Conservation (phyloP, 1,140 invertebrate genomes). For the Melanaphis sacchari region DNA sequence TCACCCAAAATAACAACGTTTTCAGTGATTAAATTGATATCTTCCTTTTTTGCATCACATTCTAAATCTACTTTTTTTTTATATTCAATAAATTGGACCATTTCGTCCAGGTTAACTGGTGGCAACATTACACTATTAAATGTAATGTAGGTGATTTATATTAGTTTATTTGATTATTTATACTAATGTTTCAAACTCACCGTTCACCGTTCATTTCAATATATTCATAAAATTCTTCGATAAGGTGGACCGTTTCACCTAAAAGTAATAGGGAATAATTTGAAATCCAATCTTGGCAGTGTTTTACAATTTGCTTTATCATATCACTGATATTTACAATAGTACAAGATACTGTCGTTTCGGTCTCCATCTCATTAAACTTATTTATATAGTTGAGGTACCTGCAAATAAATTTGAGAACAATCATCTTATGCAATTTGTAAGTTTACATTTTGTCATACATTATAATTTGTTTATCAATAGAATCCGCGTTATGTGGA, state of each 20-base stretch:
- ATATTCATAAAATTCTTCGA: conserved; percentile 22
- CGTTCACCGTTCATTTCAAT: neutral
- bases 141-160: neutral
- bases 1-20: neutral
- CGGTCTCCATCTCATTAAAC: neutral
- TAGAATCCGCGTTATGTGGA: neutral
- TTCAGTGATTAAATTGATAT: neutral
- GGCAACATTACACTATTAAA: conserved; percentile 4
- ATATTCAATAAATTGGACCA: neutral
- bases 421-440: neutral
- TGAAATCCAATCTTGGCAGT: conserved; percentile 23
- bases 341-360: neutral
- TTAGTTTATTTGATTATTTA: neutral
- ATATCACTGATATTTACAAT: neutral
- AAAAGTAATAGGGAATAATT: neutral
- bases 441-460: neutral
- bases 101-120: neutral
- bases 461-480: neutral
- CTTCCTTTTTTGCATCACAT: neutral
- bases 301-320: neutral
- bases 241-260: neutral
- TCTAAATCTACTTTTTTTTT: neutral
- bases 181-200: neutral
- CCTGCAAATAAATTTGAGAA: neutral
- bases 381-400: neutral